Percentiles rank a stretch among this genome's conserved stretches.
Conservation (phyloP, 2,113 vertebrate genomes). For the Meleagris gallopavo region DNA sequence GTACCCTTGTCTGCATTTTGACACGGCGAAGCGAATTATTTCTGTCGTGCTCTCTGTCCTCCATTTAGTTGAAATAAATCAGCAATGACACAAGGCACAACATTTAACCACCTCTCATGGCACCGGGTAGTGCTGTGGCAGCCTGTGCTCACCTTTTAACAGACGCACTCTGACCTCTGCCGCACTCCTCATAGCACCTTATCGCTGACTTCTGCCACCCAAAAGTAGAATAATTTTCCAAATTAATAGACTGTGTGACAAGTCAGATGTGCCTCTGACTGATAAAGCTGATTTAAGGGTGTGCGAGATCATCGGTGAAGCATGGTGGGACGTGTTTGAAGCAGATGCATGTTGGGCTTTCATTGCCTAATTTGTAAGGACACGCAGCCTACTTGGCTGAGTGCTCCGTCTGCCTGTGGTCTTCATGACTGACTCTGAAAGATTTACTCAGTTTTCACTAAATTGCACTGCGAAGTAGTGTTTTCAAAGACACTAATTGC, state of each 20-base stretch:
- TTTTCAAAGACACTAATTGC: neutral
- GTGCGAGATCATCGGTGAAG: neutral
- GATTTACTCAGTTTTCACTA: rapidly evolving
- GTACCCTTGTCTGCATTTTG: rapidly evolving
- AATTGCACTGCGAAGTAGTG: neutral
- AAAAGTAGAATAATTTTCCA: neutral
- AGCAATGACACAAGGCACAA: rapidly evolving
- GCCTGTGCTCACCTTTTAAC: rapidly evolving
- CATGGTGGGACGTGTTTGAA: rapidly evolving
- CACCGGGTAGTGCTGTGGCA: rapidly evolving
- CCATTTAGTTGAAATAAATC: rapidly evolving
- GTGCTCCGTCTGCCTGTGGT: neutral
- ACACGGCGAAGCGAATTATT: rapidly evolving
- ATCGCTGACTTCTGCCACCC: neutral
- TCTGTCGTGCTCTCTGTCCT: too few relatives aligned
- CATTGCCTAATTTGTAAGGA: neutral
- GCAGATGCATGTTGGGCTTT: rapidly evolving
- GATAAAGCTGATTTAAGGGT: neutral
- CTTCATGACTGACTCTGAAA: rapidly evolving
- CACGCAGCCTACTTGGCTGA: rapidly evolving
- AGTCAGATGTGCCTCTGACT: neutral
- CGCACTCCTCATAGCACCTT: rapidly evolving
- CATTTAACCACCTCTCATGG: rapidly evolving
- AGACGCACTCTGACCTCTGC: rapidly evolving
- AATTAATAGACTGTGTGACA: neutral